Base-by-base conservation (phyloP, 2,888 invertebrate species). In the Elysia crispata region DNA sequence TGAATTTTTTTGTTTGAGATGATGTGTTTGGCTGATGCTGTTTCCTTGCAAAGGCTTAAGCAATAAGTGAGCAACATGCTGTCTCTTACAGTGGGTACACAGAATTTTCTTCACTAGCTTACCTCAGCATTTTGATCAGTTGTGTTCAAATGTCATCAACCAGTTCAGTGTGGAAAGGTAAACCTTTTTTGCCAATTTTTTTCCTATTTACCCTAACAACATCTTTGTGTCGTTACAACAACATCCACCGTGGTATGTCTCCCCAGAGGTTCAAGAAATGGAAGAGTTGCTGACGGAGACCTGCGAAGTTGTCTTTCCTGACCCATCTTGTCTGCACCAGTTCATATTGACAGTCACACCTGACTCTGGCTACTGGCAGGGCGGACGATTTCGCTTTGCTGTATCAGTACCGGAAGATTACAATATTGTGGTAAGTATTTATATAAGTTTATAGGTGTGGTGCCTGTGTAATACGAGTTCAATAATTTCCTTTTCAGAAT, bases 351-450 rank as follows among this genome's bases (percentile, higher is more conserved):
- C 94, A 72, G 95, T 98, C 79, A 93, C 94, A 80, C 96, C 97
- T 1, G 96, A 96, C 86, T 97, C 97, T 92, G 97, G 98, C 0
- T 95, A 95, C 90, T 98, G 98, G 97, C 94, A 94, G 88, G 96
- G 96, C 79, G 98, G 98, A 54, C 94, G 94, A 86, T 98, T 97
- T 93, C 94, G 94, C 91, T 98, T 98, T 93, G 94, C 95, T 90
- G 94, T 98, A 86, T 94, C 94, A 89, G 96, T 98, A 81, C 96
- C 97, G 31, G 97, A 97, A 90, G 98, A 98, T 86, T 98, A 98
- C 94, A 98, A 98, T 93, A 97, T 97, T 95, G 96, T 96, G 92
- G 97, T 97, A 94, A 94, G 95, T 94, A n/a, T n/a, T n/a, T n/a
- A n/a, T n/a, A n/a, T n/a, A n/a, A n/a, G n/a, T n/a, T n/a, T n/a